phyloP scores from a whole-genome alignment of 1,140 invertebrate genomes.

The Gryon sp. region DNA sequence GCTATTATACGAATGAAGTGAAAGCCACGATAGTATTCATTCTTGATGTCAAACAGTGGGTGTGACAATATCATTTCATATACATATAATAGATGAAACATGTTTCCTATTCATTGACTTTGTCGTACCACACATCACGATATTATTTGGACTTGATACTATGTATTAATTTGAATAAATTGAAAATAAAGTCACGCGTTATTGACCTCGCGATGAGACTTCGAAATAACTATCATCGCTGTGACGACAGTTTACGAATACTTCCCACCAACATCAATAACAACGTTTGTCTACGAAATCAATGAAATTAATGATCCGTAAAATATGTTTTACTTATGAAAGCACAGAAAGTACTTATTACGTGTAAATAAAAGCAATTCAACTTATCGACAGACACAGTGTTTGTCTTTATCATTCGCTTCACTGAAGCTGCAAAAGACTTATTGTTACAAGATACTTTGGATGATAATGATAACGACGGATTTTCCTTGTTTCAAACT shows the following conservation, averaged over 20 bases:
- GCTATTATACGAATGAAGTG: slow-evolving; percentile 18
- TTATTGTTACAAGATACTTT: too few species aligned
- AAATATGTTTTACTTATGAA: too few species aligned
- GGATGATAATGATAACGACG: too few species aligned
- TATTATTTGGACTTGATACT: slow-evolving; percentile 34
- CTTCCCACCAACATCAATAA: too few species aligned
- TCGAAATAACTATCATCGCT: too few species aligned
- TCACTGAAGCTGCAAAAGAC: not conserved
- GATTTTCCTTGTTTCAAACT: slow-evolving; percentile 10
- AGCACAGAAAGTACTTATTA: too few species aligned
- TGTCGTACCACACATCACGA: slow-evolving; percentile 28
- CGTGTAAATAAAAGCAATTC: too few species aligned
- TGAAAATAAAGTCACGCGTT: slow-evolving; percentile 35
- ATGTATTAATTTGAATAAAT: slow-evolving; percentile 27
- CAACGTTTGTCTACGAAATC: too few species aligned
- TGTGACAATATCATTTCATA: slow-evolving; percentile 51
- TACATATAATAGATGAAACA: slow-evolving; percentile 44
- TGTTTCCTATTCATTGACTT: slow-evolving; percentile 54
- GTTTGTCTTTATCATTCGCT: too few species aligned
- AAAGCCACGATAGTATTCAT: slow-evolving; percentile 26
- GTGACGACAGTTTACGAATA: too few species aligned
- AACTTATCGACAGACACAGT: too few species aligned
- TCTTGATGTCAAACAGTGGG: slow-evolving; percentile 48
- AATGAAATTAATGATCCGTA: too few species aligned
- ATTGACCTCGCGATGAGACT: slow-evolving; percentile 26